Conservation (phyloP, 2,888 invertebrate species). For the Halictus ligatus region DNA sequence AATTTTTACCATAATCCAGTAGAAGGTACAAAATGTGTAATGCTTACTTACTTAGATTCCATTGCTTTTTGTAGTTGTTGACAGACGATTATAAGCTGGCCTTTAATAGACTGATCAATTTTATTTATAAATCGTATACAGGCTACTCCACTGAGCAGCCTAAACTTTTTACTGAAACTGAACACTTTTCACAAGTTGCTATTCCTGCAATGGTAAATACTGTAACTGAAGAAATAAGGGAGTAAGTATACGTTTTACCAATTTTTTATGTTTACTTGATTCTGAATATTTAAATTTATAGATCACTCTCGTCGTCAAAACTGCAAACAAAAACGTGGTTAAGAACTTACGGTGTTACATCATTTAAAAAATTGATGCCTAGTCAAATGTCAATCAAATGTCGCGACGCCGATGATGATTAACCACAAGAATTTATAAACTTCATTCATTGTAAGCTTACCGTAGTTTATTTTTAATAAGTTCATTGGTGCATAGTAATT, state of each 20-base stretch:
- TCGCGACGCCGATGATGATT: neutral
- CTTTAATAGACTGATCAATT: conserved; percentile 63
- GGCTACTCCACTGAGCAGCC: conserved; percentile 63
- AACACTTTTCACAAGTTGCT: conserved; percentile 61
- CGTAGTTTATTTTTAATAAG: conserved; percentile 35
- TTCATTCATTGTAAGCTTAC: neutral
- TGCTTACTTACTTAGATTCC: neutral
- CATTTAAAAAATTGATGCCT: conserved; percentile 66
- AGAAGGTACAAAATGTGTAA: neutral
- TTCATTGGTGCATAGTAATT: conserved; percentile 24
- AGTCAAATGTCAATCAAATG: conserved; percentile 51
- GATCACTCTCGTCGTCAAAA: conserved; percentile 67
- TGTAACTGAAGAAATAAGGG: conserved; percentile 67
- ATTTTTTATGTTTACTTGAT: conserved; percentile 2
- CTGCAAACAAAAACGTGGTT: conserved; percentile 63
- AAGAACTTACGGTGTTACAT: conserved; percentile 55
- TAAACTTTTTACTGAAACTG: conserved; percentile 62
- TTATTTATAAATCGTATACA: conserved; percentile 64
- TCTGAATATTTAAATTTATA: conserved; percentile 42
- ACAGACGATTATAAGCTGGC: conserved; percentile 72
- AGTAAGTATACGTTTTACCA: conserved; percentile 52
- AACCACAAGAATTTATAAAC: neutral
- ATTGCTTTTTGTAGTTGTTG: conserved; percentile 66
- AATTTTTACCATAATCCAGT: neutral
- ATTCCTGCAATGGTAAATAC: conserved; percentile 61